Conservation (phyloP, 2,113 vertebrate species). For the Oxyura jamaicensis region DNA sequence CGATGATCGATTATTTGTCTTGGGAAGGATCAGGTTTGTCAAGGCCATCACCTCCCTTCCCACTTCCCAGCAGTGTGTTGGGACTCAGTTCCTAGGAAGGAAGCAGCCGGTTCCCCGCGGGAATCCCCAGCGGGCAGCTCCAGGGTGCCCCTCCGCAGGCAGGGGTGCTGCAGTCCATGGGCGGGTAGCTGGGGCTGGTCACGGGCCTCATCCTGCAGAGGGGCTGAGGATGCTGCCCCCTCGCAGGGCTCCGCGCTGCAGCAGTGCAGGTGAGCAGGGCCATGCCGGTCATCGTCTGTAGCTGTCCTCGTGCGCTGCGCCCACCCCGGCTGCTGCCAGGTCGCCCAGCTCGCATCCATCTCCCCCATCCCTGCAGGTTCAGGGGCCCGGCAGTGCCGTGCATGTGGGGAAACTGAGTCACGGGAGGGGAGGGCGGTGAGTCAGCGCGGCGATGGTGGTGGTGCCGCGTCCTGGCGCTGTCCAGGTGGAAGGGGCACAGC, state of each 20-base stretch:
- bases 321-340: neutral
- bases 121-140: neutral
- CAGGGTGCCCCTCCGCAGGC: fast-evolving
- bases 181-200: neutral
- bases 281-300: neutral
- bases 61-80: neutral
- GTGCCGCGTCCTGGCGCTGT: neutral
- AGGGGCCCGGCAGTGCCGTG: neutral
- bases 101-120: neutral
- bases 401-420: neutral
- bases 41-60: neutral
- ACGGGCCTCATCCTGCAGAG: neutral
- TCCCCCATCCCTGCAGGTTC: neutral
- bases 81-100: neutral
- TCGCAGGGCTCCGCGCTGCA: neutral
- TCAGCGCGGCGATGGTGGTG: neutral
- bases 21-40: neutral
- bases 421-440: neutral
- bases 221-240: neutral
- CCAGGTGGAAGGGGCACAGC: neutral
- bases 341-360: neutral
- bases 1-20: neutral
- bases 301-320: neutral
- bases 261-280: neutral
- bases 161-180: fast-evolving